Base-by-base conservation (phyloP, 2,113 vertebrate genomes). In the Pseudolaguvia tuberculata region DNA sequence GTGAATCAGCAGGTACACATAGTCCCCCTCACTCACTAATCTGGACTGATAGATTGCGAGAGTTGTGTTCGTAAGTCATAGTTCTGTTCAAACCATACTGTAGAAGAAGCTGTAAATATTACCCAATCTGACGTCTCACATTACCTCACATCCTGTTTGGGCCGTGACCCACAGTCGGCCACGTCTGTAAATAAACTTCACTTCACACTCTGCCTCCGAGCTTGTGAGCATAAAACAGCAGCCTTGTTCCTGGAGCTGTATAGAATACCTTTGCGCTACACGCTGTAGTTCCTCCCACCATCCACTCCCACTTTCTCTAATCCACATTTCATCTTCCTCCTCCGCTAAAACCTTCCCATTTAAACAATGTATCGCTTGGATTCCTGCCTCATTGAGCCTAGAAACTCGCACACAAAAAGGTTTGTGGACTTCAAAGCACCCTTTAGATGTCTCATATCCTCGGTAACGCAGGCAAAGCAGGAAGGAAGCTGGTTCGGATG, bases 111-210 rank as follows among this genome's bases (percentile, higher is more conserved):
- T 39, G 35, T n/a, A 13, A 35, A 35, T 25, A 17, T 13, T 13
- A 45, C 12, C 1, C 31, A 35, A 69, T 23, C 7, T 17, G 3
- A 3, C 20, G n/a, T 5, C 23, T 83, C 58, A 86, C 4, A 80
- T 15, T 8, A 85, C 78, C 20, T 82, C 68, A 31, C 84, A 84
- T 76, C 81, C 71, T 12, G 25, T 76, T 42, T 82, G 73, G 1
- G 78, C 35, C 8, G 4, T 50, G n/a, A 83, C 83, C 50, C 78
- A 78, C 27, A 87, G 79, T 31, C 53, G 74, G 17, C 78, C 56
- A 18, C 52, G 72, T 47, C 73, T 82, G 51, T 79, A 87, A 14
- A 76, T 72, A 53, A 87, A 78, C 55, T 78, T 87, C n/a, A 87
- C 77, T 63, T 83, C 70, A 7, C 85, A 87, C 23, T 80, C 57